Percentiles rank a stretch among this genome's conserved stretches.
phyloP scores from a whole-genome alignment of 2,888 invertebrate species.

The Eupithecia dodoneata region DNA sequence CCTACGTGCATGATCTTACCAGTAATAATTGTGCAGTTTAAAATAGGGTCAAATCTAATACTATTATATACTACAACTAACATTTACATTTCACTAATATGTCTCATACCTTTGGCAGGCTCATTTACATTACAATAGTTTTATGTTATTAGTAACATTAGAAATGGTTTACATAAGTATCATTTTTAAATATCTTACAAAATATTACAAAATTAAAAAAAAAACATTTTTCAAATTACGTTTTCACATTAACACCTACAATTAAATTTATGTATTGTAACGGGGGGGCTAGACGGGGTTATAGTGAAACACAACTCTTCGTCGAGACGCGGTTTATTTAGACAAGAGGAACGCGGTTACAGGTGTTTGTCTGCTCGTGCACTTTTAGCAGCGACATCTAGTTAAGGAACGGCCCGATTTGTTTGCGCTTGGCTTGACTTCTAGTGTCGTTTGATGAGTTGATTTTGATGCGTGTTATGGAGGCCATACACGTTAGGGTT shows the following conservation, averaged over 20 bases:
- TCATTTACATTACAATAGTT: conserved; percentile 15
- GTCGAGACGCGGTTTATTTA: no score
- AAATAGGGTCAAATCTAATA: background rate
- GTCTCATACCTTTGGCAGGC: conserved; percentile 35
- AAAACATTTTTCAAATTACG: no score
- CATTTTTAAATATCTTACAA: background rate
- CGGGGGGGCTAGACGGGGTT: no score
- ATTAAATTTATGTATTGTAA: no score
- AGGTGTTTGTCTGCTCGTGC: no score
- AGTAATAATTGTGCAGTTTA: background rate
- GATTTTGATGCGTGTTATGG: conserved; percentile 11
- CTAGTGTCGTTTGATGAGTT: no score
- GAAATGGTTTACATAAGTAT: background rate
- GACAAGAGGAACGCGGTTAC: no score
- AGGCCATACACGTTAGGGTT: conserved; percentile 32
- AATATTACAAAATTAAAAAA: background rate
- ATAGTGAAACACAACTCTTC: no score
- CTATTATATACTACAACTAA: conserved; percentile 25
- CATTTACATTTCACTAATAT: conserved; percentile 44
- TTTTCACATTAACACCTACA: no score
- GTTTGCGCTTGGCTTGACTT: no score
- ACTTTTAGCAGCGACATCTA: no score
- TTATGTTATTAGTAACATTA: conserved; percentile 1
- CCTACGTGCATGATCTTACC: background rate
- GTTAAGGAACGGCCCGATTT: no score